Conservation (phyloP, 2,888 invertebrate species). For the Kryphioiulus occultus region DNA sequence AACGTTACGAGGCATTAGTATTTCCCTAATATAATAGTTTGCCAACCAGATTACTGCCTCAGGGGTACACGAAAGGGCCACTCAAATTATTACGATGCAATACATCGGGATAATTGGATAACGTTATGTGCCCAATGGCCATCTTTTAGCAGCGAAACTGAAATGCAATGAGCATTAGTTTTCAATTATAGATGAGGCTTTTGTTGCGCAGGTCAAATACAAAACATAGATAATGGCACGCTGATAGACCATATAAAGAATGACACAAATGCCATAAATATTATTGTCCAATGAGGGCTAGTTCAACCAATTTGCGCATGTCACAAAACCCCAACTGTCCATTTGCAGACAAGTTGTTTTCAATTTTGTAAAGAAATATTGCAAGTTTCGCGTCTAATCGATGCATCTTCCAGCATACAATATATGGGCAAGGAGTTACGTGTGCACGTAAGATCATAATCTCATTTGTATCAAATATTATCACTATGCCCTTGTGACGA, state of each 20-base stretch:
- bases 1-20: not conserved
- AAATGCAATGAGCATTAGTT: not conserved
- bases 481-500: no score
- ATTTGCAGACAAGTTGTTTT: no score
- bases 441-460: no score
- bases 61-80: not conserved
- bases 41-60: not conserved
- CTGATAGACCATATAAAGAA: not conserved
- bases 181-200: conserved; percentile 4
- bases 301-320: not conserved
- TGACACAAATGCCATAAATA: not conserved
- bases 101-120: not conserved
- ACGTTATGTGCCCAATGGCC: not conserved
- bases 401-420: no score
- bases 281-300: not conserved
- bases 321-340: no score
- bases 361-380: no score
- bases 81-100: not conserved
- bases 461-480: no score
- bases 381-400: no score
- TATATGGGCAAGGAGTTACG: no score
- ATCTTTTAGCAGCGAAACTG: conserved; percentile 1
- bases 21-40: not conserved
- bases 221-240: not conserved
- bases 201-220: not conserved